phyloP scores from a whole-genome alignment of 2,797 vertebrate genomes.

The Phrynocephalus forsythii region DNA sequence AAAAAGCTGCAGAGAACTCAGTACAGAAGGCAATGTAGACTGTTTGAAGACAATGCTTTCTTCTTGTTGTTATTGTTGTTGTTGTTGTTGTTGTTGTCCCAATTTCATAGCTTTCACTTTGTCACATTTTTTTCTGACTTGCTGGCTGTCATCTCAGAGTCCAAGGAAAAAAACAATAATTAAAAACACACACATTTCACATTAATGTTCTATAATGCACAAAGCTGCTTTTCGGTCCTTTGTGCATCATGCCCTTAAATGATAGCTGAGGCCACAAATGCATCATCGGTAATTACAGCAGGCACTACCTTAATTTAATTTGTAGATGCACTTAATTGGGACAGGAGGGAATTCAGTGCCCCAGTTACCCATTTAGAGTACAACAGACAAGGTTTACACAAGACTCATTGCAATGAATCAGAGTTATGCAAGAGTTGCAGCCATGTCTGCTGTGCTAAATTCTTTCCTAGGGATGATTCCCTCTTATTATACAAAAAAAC shows the following conservation, averaged over 20 bases:
- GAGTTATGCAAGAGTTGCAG: background rate
- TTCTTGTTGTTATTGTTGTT: background rate
- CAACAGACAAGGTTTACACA: background rate
- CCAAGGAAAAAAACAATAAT: background rate
- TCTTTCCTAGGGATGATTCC: too few relatives aligned
- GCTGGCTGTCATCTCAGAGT: conserved; percentile 6
- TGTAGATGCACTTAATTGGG: conserved; percentile 34
- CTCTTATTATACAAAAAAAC: too few relatives aligned
- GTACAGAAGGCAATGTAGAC: background rate
- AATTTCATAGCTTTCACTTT: background rate
- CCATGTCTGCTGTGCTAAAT: too few relatives aligned
- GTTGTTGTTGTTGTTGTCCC: background rate
- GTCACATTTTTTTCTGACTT: background rate
- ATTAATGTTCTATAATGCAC: conserved; percentile 28
- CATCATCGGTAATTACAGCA: conserved; percentile 49
- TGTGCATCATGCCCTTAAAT: conserved; percentile 42
- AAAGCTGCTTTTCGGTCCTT: background rate
- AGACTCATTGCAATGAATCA: background rate
- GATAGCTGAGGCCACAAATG: background rate
- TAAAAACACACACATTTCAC: background rate
- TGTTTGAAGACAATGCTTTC: background rate
- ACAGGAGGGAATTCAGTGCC: conserved; percentile 30
- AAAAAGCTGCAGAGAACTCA: background rate
- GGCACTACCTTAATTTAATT: conserved; percentile 63
- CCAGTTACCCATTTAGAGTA: conserved; percentile 19